Conservation (phyloP, 2,888 invertebrate species). For the Agrochola circellaris region DNA sequence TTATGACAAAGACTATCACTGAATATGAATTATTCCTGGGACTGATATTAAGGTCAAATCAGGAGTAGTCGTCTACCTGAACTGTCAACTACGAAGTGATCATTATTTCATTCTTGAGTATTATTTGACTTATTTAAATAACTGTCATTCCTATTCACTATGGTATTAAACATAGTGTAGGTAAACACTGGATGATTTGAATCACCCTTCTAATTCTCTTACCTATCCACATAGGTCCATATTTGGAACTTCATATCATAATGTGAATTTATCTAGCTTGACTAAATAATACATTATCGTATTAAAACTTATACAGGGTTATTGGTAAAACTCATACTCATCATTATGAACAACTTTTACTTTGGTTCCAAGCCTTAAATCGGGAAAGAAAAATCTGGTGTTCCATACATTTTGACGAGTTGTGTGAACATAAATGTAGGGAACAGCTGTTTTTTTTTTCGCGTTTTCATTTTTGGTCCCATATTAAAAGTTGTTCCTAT, state of each 20-base stretch:
- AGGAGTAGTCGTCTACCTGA: not conserved
- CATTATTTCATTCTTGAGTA: conserved; percentile 2
- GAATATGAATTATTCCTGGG: conserved; percentile 18
- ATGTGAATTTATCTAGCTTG: not conserved
- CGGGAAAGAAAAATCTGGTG: too few relatives aligned
- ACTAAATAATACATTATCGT: not conserved
- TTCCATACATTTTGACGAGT: too few relatives aligned
- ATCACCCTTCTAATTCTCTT: not conserved
- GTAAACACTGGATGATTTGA: not conserved
- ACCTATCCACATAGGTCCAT: not conserved
- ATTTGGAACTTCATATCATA: not conserved
- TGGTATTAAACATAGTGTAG: conserved; percentile 6
- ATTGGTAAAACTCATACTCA: too few relatives aligned
- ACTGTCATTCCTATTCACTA: not conserved
- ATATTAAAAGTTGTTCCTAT: too few relatives aligned
- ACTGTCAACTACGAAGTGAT: not conserved
- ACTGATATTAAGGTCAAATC: not conserved
- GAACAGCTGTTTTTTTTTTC: too few relatives aligned
- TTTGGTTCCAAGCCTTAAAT: too few relatives aligned
- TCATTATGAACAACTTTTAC: too few relatives aligned
- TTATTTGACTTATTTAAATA: conserved; percentile 26
- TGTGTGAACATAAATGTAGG: too few relatives aligned
- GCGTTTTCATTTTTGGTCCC: too few relatives aligned
- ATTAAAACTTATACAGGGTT: not conserved
- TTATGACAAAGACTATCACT: conserved; percentile 13